Conservation (phyloP, 2,888 invertebrate genomes). For the Chironomus riparius region DNA sequence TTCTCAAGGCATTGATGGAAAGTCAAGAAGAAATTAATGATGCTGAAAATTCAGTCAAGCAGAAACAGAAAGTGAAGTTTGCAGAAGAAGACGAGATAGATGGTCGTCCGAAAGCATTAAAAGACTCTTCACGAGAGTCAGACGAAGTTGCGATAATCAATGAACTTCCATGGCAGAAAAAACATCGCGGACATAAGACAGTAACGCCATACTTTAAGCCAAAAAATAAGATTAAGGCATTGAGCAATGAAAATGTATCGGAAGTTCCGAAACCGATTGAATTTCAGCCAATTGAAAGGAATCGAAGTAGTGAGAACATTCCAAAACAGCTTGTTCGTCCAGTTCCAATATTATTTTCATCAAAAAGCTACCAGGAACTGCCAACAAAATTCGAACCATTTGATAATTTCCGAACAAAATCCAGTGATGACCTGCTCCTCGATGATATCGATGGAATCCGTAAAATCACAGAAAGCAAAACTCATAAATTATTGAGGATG, state of each 20-base stretch:
- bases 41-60: background rate
- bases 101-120: background rate
- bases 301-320: conserved; percentile 29
- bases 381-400: conserved; percentile 8
- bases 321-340: conserved; percentile 9
- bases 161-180: background rate
- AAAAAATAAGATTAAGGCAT: background rate
- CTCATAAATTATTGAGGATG: conserved; percentile 28
- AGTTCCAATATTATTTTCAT: conserved; percentile 28
- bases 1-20: conserved; percentile 11
- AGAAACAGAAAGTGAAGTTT: conserved; percentile 12
- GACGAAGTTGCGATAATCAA: conserved; percentile 24
- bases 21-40: conserved; percentile 1
- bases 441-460: conserved; percentile 30
- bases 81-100: background rate
- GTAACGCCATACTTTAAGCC: conserved; percentile 18
- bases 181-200: conserved; percentile 6
- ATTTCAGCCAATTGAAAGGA: conserved; percentile 28
- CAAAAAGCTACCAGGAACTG: conserved; percentile 30
- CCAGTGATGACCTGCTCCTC: conserved; percentile 32
- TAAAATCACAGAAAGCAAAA: conserved; percentile 29
- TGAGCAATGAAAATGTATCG: background rate
- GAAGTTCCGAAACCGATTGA: background rate
- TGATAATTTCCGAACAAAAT: conserved; percentile 31
- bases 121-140: conserved; percentile 10